Evolutionary conservation across 2,113 vertebrate genomes (phyloP), one percentile per base, ranked within the genome.

Genomic region (Nesoenas mayeri): DNA sequence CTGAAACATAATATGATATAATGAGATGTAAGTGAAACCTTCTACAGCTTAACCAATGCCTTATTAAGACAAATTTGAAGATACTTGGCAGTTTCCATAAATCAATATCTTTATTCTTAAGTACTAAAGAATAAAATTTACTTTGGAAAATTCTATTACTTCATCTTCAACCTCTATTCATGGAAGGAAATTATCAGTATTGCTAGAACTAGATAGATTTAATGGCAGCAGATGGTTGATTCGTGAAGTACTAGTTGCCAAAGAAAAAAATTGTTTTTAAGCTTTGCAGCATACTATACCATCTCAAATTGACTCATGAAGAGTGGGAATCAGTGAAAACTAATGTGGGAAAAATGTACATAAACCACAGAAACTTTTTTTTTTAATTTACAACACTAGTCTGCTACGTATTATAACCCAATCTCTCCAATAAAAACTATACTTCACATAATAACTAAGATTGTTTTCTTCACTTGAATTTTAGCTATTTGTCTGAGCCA

Each of bases 151-250:
- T 53, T 92, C 77, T 93, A 62, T 79, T 95, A 90, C 80, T 96
- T 95, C 69, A 80, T 92, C 65, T 80, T 89, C 96, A 96, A 92
- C 72, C 88, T 96, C 96, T 94, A 93, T 86, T 90, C 85, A 53
- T 58, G 70, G 88, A 80, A 95, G 87, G 75, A 94, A 91, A 96
- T 95, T 93, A 95, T 88, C 95, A 94, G 81, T 40, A 95, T 79
- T 92, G 71, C 88, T 91, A 92, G 79, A 93, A 88, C 75, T 78
- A 93, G 85, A 96, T 92, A 70, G 89, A 94, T 91, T 91, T 94
- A 92, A 92, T 94, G 94, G 92, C 80, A 96, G 95, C 95, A 96
- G 93, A 97, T 97, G 96, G 92, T 54, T 71, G 88, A 85, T 95
- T 95, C 74, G 89, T 96, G 93, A 97, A 96, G 88, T 62, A 93